Percentiles rank a stretch among this genome's conserved stretches.
Evolutionary conservation across 2,113 vertebrate genomes (phyloP).

Genomic region (Henicopernis longicauda): DNA sequence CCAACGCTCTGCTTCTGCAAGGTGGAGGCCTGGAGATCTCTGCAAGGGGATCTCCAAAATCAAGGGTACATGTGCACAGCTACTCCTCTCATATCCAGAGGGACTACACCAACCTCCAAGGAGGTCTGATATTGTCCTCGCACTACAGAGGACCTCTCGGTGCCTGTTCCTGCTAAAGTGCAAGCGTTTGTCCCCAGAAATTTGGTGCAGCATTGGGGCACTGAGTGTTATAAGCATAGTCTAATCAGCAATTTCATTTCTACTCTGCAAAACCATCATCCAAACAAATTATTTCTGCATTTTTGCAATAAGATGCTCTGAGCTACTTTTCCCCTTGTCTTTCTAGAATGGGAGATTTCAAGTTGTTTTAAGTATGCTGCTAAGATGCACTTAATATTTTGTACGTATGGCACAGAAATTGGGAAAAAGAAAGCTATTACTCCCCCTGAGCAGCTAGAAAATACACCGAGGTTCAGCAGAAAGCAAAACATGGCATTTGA

Average conservation of each 20-base stretch:
- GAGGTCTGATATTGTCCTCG: fast-evolving
- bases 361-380: neutral
- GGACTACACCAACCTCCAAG: neutral
- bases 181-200: neutral
- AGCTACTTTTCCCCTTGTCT: neutral
- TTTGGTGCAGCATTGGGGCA: neutral
- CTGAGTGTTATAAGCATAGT: neutral
- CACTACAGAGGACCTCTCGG: neutral
- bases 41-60: neutral
- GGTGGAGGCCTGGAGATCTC: neutral
- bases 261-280: neutral
- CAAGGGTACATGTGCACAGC: neutral
- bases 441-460: neutral
- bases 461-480: neutral
- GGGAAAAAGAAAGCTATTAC: neutral
- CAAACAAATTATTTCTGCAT: neutral
- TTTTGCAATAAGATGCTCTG: neutral
- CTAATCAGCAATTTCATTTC: neutral
- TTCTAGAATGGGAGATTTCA: neutral
- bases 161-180: fast-evolving
- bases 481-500: neutral
- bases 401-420: neutral
- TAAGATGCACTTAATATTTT: neutral
- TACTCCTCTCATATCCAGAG: neutral
- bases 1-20: neutral